These are phyloP conservation scores for Ammospiza nelsoni DNA, from an alignment of 2,113 vertebrate species.

Conservation along the genomic window DNA sequence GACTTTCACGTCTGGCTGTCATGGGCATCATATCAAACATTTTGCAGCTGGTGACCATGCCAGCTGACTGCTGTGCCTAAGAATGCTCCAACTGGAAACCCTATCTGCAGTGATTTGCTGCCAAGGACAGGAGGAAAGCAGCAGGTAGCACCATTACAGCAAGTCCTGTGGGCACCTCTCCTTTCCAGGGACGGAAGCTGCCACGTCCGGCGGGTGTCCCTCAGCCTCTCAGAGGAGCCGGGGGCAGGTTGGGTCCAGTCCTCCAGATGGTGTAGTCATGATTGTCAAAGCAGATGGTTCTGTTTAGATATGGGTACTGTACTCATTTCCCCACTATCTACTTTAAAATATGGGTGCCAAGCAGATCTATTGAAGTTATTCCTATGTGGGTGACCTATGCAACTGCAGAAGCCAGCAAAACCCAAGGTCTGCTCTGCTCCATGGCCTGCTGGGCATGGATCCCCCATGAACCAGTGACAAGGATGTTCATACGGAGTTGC, in stretches of 20 bases:
- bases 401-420: not conserved
- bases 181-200: slow-evolving; percentile 3
- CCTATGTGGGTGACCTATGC: not conserved
- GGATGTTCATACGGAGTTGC: fast-evolving
- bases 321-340: not conserved
- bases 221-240: not conserved
- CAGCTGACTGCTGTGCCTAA: slow-evolving; percentile 36
- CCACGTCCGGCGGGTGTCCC: not conserved
- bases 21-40: slow-evolving; percentile 19
- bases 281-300: slow-evolving; percentile 41
- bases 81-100: slow-evolving; percentile 38
- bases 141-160: slow-evolving; percentile 6
- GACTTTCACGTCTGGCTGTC: not conserved
- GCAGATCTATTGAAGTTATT: not conserved
- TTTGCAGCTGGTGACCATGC: not conserved
- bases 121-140: slow-evolving; percentile 27
- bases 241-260: not conserved
- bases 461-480: fast-evolving
- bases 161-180: not conserved
- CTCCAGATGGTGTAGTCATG: not conserved
- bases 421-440: not conserved
- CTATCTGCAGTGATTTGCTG: slow-evolving; percentile 10
- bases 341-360: not conserved
- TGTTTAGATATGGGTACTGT: slow-evolving; percentile 5
- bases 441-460: not conserved